phyloP scores from a whole-genome alignment of 2,888 invertebrate species.

The Dysmachus trigonus region DNA sequence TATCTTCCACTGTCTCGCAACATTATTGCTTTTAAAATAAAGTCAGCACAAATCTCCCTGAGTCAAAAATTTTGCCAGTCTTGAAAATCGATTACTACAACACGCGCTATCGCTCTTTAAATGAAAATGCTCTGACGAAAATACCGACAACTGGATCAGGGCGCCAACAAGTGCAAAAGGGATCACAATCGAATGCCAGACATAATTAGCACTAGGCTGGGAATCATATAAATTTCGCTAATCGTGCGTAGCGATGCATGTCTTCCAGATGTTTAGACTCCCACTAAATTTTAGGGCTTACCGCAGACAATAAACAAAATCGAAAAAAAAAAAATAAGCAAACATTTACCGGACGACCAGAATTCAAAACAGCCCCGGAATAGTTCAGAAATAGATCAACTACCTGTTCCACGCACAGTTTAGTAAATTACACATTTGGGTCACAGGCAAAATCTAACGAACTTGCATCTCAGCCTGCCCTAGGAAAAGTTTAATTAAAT shows the following conservation, averaged over 20 bases:
- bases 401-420: constrained; percentile 40
- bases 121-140: not conserved
- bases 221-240: not conserved
- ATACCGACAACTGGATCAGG: not conserved
- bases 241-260: not conserved
- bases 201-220: not conserved
- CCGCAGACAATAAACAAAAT: constrained; percentile 3
- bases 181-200: not conserved
- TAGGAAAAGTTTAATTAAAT: not conserved
- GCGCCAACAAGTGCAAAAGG: not conserved
- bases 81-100: not conserved
- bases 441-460: constrained; percentile 13
- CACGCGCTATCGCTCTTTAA: not conserved
- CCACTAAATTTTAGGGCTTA: not conserved
- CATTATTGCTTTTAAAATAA: not conserved
- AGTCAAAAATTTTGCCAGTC: not conserved
- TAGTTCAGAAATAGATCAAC: constrained; percentile 44
- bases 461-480: not conserved
- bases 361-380: constrained; percentile 26
- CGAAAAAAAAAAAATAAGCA: not conserved
- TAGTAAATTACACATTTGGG: constrained; percentile 1
- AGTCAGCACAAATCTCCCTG: not conserved
- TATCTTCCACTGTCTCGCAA: not conserved
- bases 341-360: not conserved
- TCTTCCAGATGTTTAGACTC: constrained; percentile 12